These are phyloP conservation scores for Ametastegia equiseti DNA, from an alignment of 2,888 invertebrate species.

Conservation along the genomic window DNA sequence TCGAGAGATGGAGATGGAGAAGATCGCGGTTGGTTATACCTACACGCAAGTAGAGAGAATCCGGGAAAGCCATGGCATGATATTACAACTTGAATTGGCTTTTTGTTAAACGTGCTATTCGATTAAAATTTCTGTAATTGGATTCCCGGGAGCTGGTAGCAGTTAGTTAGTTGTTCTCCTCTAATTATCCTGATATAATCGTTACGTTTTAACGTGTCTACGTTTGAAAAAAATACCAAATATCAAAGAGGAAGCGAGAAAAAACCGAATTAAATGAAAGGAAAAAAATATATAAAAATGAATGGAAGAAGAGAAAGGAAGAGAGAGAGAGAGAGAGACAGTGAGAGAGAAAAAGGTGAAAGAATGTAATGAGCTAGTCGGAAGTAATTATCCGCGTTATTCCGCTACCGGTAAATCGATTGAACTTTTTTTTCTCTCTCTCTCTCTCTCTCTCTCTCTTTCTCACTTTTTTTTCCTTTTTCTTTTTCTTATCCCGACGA, in stretches of 20 bases:
- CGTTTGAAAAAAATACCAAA: background rate
- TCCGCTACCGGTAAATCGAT: background rate
- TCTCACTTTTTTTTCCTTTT: no score
- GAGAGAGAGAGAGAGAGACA: no score
- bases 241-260: no score
- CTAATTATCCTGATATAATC: background rate
- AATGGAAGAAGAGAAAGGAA: background rate
- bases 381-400: background rate
- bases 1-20: background rate
- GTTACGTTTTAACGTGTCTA: background rate
- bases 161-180: background rate
- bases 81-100: conserved; percentile 56
- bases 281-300: background rate
- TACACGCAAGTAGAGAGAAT: no score
- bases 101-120: conserved; percentile 57
- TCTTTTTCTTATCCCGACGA: no score
- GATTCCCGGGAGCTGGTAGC: conserved; percentile 63
- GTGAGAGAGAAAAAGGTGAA: background rate
- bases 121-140: conserved; percentile 72
- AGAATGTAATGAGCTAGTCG: background rate
- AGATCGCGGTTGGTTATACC: no score
- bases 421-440: background rate
- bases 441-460: no score
- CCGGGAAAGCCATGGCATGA: conserved; percentile 34
- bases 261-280: background rate